Evolutionary conservation across 2,888 invertebrate species (phyloP).

Genomic region (Apoda limacodes): DNA sequence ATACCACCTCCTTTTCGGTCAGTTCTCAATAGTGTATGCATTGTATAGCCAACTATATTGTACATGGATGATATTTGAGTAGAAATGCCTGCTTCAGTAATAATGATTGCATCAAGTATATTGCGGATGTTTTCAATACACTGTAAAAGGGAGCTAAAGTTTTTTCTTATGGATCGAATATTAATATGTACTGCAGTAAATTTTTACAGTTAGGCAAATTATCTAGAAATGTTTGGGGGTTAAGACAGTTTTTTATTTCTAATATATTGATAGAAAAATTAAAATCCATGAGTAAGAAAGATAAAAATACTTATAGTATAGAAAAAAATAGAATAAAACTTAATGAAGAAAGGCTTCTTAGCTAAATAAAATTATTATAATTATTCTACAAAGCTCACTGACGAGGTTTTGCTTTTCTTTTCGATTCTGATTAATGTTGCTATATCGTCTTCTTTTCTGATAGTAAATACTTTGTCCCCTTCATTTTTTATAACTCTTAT

Average conservation of each 20-base stretch:
- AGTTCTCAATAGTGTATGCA: conserved; percentile 10
- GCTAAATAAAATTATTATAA: too few relatives aligned
- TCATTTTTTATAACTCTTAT: conserved; percentile 2
- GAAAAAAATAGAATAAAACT: too few relatives aligned
- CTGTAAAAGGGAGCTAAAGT: neutral
- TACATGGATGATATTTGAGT: conserved; percentile 5
- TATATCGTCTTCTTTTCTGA: too few relatives aligned
- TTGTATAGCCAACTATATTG: conserved; percentile 7
- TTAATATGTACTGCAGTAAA: neutral
- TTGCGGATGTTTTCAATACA: neutral
- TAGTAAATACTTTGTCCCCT: conserved; percentile 1
- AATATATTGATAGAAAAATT: too few relatives aligned
- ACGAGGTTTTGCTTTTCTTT: neutral
- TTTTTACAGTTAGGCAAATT: too few relatives aligned
- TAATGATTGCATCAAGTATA: conserved; percentile 4
- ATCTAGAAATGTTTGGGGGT: too few relatives aligned
- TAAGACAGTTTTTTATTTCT: neutral
- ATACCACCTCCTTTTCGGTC: conserved; percentile 12
- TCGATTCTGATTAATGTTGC: neutral
- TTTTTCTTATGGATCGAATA: neutral
- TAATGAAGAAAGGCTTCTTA: too few relatives aligned
- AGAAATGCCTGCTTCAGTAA: conserved; percentile 10
- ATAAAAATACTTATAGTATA: too few relatives aligned
- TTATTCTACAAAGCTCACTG: neutral
- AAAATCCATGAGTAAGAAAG: too few relatives aligned